Base-by-base conservation (phyloP, 2,888 invertebrate genomes). In the Plagodis dolabraria region DNA sequence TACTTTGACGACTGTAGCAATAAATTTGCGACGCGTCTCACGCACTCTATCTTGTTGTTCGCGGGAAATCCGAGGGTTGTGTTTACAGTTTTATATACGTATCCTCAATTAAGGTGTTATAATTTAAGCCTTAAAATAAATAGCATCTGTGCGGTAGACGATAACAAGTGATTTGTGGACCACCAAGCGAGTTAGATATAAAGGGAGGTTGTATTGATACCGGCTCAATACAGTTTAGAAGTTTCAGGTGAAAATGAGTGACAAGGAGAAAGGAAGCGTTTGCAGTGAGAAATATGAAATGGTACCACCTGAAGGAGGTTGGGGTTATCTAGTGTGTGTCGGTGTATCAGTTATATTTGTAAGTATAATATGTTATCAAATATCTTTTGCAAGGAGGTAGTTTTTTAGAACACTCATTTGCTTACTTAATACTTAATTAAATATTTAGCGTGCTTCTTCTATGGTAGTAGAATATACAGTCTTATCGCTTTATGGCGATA, bases 321-420 rank as follows among this genome's bases (percentile, higher is more conserved):
- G 96, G 95, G 96, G 96, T 0, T 96, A 95, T 86, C 83, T 95
- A 64, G 94, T 96, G 49, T 94, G 95, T 53, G 67, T 95, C 33
- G 95, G 95, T 6, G 87, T 95, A 57, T 94, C 94, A 54, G 80
- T 95, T 45, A 94, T 95, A 70, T 95, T 95, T 78, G 95, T 96
- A 87, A 95, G 95, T 94, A 78, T 59, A 62, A 12, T 44, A 38
- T 38, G 7, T 38, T 8, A 38, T 8, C 1, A 38, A 38, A 8
- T 7, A 8, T 38, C 9, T 38, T 38, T 7, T 9, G 9, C 9
- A 8, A 5, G 38, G 9, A 8, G 9, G 1, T 4, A 1, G 9
- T 38, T 38, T 38, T 38, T 8, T 38, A 5, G 1, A 38, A 38
- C 22, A 22, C 22, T 22, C 22, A 2, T 22, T 22, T 22, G 22